Base-by-base conservation (phyloP, 2,888 invertebrate genomes). In the Diarsia brunnea region DNA sequence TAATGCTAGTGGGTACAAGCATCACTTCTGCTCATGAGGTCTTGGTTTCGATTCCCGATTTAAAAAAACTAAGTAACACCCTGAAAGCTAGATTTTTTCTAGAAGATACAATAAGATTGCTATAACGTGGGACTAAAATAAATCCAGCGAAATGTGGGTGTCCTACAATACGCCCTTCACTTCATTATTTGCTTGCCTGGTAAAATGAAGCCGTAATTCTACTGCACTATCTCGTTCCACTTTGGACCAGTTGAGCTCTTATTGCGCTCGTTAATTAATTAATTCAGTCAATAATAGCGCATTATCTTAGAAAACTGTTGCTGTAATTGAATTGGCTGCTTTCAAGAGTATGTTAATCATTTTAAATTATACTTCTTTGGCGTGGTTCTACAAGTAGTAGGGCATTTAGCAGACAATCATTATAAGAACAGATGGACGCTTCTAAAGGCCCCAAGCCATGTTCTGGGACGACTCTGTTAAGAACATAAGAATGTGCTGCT, bases 241-340 rank as follows among this genome's bases (percentile, higher is more conserved):
- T 47, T 55, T 47, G 19, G 19, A 55, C 53, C 24, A 66, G 45
- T 75, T n/a, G 4, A 76, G 53, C 45, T 76, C 12, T 38, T 74
- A 14, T 19, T 27, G 27, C 7, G 7, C 60, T n/a, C 16, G 24
- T 47, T 71, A 10, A 55, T 72, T 71, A 45, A 45, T 45, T 24
- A 24, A 38, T 38, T 21, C 27, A 58, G 27, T 0, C 1, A 38
- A 38, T 73, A 24, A 43, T 49, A n/a, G 27, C 12, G 21, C 21
- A 38, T 38, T 19, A 12, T 27, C 16, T 11, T 19, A 4, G 5
- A 16, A 70, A 72, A 14, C 8, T 24, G 24, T 38, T 58, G 31
- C 21, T 31, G 16, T 53, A 53, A 45, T 64, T 31, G 4, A 24
- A 31, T 21, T 16, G 12, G 16, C 31, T 24, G 14, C n/a, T 45